phyloP scores from a whole-genome alignment of 2,113 vertebrate genomes.

The Chiloscyllium plagiosum region DNA sequence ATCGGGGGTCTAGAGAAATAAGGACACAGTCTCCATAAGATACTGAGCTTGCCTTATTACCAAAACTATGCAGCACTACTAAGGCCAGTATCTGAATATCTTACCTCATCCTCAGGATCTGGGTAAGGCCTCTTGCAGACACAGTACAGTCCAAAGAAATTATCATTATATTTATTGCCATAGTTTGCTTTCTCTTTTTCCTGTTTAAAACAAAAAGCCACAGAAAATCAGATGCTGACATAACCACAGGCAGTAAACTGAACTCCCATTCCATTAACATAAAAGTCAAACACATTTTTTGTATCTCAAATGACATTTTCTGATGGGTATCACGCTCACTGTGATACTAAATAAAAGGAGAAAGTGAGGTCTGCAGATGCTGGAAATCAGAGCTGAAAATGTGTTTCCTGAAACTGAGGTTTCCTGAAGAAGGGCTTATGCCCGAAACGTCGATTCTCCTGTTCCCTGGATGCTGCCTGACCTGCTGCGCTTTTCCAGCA shows the following conservation, averaged over 20 bases:
- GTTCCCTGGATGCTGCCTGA: too few species aligned
- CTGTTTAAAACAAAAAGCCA: slow-evolving; percentile 51
- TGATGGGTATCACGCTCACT: background rate
- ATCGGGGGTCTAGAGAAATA: slow-evolving; percentile 67
- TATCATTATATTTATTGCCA: slow-evolving; percentile 83
- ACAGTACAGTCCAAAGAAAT: slow-evolving; percentile 86
- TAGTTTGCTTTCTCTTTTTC: slow-evolving; percentile 70
- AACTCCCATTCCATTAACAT: background rate
- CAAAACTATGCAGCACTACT: background rate
- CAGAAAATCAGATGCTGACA: background rate
- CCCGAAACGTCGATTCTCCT: too few species aligned
- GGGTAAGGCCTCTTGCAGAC: slow-evolving; percentile 88
- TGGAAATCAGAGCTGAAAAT: too few species aligned
- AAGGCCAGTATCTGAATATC: slow-evolving; percentile 22
- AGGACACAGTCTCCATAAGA: background rate
- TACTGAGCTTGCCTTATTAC: background rate
- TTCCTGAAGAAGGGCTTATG: too few species aligned
- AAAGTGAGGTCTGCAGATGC: too few species aligned
- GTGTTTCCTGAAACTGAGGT: too few species aligned
- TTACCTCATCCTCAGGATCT: slow-evolving; percentile 82
- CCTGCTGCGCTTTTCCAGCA: too few species aligned
- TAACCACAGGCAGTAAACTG: background rate
- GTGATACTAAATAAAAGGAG: background rate
- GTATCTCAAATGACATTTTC: background rate
- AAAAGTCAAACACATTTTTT: background rate